Conservation (phyloP, 2,888 invertebrate species). For the Volucella inanis region DNA sequence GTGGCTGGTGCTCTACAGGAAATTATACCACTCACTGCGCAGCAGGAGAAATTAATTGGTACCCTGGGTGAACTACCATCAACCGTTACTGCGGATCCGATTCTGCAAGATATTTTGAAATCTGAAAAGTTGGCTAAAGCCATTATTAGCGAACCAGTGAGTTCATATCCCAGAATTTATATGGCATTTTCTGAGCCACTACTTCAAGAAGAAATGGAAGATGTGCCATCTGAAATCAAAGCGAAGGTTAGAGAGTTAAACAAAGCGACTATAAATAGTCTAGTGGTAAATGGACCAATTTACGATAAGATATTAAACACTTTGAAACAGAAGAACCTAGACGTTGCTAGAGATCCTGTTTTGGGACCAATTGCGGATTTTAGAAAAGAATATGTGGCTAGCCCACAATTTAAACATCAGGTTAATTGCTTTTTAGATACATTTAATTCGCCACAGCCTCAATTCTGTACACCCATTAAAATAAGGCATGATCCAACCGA, state of each 20-base stretch:
- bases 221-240: conserved; percentile 75
- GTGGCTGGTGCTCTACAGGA: conserved; percentile 47
- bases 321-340: conserved; percentile 84
- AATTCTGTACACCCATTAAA: conserved; percentile 75
- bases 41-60: conserved; percentile 74
- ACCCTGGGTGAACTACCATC: conserved; percentile 77
- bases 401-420: conserved; percentile 85
- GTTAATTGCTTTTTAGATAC: conserved; percentile 83
- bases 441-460: conserved; percentile 60
- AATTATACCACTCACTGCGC: conserved; percentile 45
- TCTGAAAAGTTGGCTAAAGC: conserved; percentile 78
- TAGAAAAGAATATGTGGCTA: conserved; percentile 85
- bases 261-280: conserved; percentile 85
- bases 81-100: conserved; percentile 75
- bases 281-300: conserved; percentile 85
- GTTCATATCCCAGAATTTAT: conserved; percentile 78
- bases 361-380: conserved; percentile 85
- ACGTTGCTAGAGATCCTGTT: conserved; percentile 85
- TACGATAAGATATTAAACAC: conserved; percentile 85
- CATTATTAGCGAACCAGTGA: conserved; percentile 73
- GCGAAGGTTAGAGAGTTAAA: conserved; percentile 85
- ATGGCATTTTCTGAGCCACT: conserved; percentile 80
- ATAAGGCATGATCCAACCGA: conserved; percentile 71
- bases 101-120: conserved; percentile 77
- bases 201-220: conserved; percentile 77